phyloP scores from a whole-genome alignment of 2,797 vertebrate species.

The Paedocypris micromegethes region DNA sequence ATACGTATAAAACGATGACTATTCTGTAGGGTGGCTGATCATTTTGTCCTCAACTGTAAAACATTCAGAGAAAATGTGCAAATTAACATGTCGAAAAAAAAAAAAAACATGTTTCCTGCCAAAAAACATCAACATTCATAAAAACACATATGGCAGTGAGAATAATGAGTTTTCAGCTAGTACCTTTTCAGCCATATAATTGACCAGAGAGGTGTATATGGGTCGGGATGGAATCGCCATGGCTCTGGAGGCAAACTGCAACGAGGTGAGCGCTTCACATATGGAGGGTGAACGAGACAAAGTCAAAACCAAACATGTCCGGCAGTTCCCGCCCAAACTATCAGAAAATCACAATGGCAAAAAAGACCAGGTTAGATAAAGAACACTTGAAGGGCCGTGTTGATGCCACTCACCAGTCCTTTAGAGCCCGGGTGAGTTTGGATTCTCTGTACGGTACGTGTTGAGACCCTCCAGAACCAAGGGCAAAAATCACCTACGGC shows the following conservation, averaged over 20 bases:
- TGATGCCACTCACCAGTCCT: slow-evolving; percentile 50
- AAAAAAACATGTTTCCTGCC: no score
- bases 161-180: neutral
- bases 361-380: no score
- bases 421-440: slow-evolving; percentile 55
- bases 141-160: no score
- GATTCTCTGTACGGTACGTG: slow-evolving; percentile 59
- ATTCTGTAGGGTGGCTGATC: no score
- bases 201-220: slow-evolving; percentile 38
- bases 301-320: slow-evolving; percentile 49
- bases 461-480: slow-evolving; percentile 46
- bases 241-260: slow-evolving; percentile 57
- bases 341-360: neutral
- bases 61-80: no score
- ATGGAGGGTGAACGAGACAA: slow-evolving; percentile 40
- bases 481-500: slow-evolving; percentile 57
- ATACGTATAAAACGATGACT: no score
- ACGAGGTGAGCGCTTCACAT: slow-evolving; percentile 51
- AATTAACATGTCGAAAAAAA: no score
- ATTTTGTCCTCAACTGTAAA: no score
- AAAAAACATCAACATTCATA: no score
- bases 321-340: slow-evolving; percentile 55
- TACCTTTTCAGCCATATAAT: slow-evolving; percentile 39
- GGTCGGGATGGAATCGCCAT: slow-evolving; percentile 39
- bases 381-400: neutral